Evolutionary conservation across 2,888 invertebrate genomes (phyloP).

Genomic region (Hirtodrosophila confusa): DNA sequence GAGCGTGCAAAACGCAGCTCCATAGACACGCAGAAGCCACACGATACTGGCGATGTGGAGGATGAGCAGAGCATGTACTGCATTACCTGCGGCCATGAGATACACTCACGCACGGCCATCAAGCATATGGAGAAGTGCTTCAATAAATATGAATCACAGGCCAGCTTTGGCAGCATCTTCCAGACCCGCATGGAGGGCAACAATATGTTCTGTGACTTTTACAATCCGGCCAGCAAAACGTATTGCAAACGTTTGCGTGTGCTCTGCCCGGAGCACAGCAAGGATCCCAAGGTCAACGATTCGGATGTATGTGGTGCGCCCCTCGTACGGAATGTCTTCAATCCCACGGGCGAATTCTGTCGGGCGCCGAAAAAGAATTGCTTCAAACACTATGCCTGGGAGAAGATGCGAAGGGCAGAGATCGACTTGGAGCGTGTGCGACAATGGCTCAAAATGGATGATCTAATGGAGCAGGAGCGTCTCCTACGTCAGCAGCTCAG

Average conservation of each 20-base stretch:
- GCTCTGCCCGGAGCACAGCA: slow-evolving; percentile 98
- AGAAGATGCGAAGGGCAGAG: slow-evolving; percentile 96
- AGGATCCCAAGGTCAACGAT: slow-evolving; percentile 94
- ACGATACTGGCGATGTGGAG: slow-evolving; percentile 87
- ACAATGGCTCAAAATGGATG: slow-evolving; percentile 97
- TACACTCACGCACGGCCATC: slow-evolving; percentile 94
- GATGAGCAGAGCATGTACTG: slow-evolving; percentile 94
- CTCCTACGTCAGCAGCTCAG: slow-evolving; percentile 90
- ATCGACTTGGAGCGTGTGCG: slow-evolving; percentile 96
- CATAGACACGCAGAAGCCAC: slow-evolving; percentile 86
- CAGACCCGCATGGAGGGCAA: slow-evolving; percentile 97
- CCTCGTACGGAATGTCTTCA: slow-evolving; percentile 92
- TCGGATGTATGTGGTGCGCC: slow-evolving; percentile 97
- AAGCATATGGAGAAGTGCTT: slow-evolving; percentile 99
- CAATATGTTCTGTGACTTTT: slow-evolving; percentile 99
- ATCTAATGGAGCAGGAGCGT: slow-evolving; percentile 96
- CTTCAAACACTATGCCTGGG: slow-evolving; percentile 97
- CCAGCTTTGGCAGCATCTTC: slow-evolving; percentile 97
- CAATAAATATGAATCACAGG: slow-evolving; percentile 98
- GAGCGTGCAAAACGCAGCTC: slow-evolving; percentile 90
- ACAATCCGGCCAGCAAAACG: slow-evolving; percentile 93
- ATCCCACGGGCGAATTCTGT: slow-evolving; percentile 94
- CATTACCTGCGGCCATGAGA: slow-evolving; percentile 98
- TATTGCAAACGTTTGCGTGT: slow-evolving; percentile 98
- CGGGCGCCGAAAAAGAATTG: slow-evolving; percentile 94